Evolutionary conservation across 2,888 invertebrate species (phyloP).

Genomic region (Epistrophe grossulariae): DNA sequence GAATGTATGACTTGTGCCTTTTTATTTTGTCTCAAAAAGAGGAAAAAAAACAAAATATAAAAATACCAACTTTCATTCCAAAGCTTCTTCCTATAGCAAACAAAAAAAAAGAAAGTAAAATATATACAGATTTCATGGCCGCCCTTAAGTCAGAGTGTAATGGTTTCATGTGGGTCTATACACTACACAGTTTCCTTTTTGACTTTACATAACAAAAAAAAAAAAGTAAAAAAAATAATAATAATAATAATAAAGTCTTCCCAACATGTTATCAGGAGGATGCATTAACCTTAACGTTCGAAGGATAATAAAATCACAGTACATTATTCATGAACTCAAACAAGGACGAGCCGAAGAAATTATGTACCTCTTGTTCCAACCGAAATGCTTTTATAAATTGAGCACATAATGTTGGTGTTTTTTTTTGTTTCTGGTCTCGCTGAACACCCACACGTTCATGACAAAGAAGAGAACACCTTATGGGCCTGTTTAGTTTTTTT

Average conservation of each 20-base stretch:
- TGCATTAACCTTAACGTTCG: slow-evolving; percentile 16
- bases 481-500: background rate
- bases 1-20: background rate
- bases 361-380: slow-evolving; percentile 20
- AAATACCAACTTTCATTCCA: background rate
- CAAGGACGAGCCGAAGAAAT: slow-evolving; percentile 25
- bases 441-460: background rate
- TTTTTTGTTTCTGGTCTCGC: background rate
- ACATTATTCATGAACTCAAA: slow-evolving; percentile 54
- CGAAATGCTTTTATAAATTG: slow-evolving; percentile 8
- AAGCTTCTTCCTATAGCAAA: background rate
- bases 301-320: slow-evolving; percentile 49
- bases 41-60: too few species aligned
- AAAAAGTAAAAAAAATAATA: background rate
- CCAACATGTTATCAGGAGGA: slow-evolving; percentile 1
- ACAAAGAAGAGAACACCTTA: background rate
- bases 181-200: background rate
- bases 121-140: slow-evolving; percentile 9
- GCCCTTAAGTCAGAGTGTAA: background rate
- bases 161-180: slow-evolving; percentile 1
- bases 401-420: background rate
- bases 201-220: background rate
- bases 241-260: background rate
- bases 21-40: background rate
- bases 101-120: background rate